These are phyloP conservation scores for Pammene aurita DNA, from an alignment of 2,888 invertebrate genomes.

Conservation along the genomic window DNA sequence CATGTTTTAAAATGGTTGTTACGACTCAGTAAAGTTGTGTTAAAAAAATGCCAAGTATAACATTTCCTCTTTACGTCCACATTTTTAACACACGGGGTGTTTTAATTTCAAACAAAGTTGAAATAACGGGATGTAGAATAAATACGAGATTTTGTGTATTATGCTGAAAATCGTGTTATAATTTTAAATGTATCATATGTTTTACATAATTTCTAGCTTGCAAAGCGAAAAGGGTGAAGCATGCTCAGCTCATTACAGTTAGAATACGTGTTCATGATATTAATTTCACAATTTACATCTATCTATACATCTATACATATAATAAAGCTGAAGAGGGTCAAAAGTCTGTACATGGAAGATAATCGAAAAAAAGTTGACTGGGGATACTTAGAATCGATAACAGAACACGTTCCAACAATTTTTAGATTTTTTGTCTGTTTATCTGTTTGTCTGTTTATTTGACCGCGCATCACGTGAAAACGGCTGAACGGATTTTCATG, in stretches of 20 bases:
- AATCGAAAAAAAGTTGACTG: too few species aligned
- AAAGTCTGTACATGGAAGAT: too few species aligned
- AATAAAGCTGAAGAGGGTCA: too few species aligned
- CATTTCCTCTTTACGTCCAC: constrained; percentile 1
- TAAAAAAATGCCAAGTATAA: constrained; percentile 14
- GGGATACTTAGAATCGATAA: too few species aligned
- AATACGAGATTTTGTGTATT: constrained; percentile 14
- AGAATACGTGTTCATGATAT: neutral
- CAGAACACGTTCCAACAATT: too few species aligned
- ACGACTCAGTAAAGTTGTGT: neutral
- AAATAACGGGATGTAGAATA: constrained; percentile 14
- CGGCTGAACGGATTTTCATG: too few species aligned
- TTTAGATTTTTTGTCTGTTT: too few species aligned
- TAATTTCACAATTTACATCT: too few species aligned
- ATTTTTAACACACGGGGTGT: constrained; percentile 5
- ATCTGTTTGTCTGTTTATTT: too few species aligned
- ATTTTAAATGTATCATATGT: constrained; percentile 13
- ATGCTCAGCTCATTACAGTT: neutral
- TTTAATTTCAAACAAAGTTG: constrained; percentile 25
- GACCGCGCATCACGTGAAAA: too few species aligned
- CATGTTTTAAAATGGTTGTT: neutral
- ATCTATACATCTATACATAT: too few species aligned
- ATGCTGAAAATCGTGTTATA: constrained; percentile 9
- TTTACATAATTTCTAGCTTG: constrained; percentile 4
- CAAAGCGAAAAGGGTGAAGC: neutral